Percentiles rank a stretch among this genome's conserved stretches.
phyloP scores from a whole-genome alignment of 2,797 vertebrate species.

The Myotis pilosus region DNA sequence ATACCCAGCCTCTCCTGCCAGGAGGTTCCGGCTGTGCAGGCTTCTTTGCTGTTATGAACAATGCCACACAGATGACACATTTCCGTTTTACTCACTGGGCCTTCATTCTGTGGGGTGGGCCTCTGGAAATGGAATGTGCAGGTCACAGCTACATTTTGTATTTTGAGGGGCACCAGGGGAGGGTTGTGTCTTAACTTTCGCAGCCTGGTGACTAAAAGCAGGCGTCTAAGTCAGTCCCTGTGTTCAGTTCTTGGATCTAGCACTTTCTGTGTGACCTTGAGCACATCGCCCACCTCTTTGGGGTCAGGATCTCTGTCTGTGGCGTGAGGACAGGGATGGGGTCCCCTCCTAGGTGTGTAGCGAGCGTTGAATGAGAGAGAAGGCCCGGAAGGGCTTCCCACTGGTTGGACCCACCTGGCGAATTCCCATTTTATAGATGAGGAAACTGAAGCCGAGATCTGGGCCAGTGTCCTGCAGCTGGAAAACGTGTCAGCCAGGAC shows the following conservation, averaged over 20 bases:
- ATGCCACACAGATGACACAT: accelerated
- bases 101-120: not conserved
- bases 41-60: not conserved
- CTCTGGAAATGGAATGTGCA: not conserved
- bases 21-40: accelerated
- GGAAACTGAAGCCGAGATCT: not conserved
- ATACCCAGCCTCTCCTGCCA: accelerated
- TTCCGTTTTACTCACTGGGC: not conserved
- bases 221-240: not conserved
- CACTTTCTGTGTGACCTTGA: not conserved
- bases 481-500: accelerated
- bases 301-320: not conserved
- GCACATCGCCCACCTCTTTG: not conserved
- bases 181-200: not conserved
- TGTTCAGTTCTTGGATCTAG: not conserved
- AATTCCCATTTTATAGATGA: not conserved
- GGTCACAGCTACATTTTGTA: not conserved
- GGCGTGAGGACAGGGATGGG: not conserved
- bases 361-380: not conserved
- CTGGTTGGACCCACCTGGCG: accelerated
- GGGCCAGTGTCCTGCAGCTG: not conserved
- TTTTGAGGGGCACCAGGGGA: accelerated
- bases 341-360: too few species aligned
- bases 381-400: accelerated
- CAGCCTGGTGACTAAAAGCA: not conserved